These are phyloP conservation scores for Acleris literana DNA, from an alignment of 2,888 invertebrate species.

Conservation along the genomic window DNA sequence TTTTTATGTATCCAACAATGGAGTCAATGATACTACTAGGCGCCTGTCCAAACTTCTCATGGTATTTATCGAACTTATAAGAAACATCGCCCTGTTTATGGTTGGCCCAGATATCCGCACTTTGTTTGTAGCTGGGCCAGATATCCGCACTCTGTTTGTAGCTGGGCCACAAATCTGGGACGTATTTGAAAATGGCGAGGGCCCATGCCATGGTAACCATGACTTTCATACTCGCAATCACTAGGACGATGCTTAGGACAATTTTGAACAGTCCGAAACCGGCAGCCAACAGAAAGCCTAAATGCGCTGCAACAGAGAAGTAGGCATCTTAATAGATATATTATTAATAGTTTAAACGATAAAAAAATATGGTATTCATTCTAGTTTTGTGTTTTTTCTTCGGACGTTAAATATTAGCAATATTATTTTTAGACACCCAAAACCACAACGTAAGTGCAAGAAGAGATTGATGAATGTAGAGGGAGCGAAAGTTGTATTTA, in stretches of 20 bases:
- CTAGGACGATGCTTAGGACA: slow-evolving; percentile 61
- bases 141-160: slow-evolving; percentile 43
- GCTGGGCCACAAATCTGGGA: slow-evolving; percentile 63
- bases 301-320: slow-evolving; percentile 73
- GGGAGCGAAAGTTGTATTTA: too few species aligned
- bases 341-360: too few species aligned
- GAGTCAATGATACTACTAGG: slow-evolving; percentile 43
- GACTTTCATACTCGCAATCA: slow-evolving; percentile 61
- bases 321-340: background rate
- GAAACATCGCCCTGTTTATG: slow-evolving; percentile 44
- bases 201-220: slow-evolving; percentile 70
- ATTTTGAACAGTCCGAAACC: slow-evolving; percentile 73
- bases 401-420: too few species aligned
- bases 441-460: too few species aligned
- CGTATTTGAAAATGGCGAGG: slow-evolving; percentile 61
- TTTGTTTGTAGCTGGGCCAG: slow-evolving; percentile 57
- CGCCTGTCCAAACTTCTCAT: slow-evolving; percentile 35
- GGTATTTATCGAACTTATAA: slow-evolving; percentile 33
- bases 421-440: too few species aligned
- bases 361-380: too few species aligned
- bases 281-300: slow-evolving; percentile 64
- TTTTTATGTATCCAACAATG: slow-evolving; percentile 37
- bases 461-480: background rate
- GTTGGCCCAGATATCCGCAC: slow-evolving; percentile 63
- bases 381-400: too few species aligned